Base-by-base conservation (phyloP, 1,140 invertebrate species). In the Oryctes rhinoceros region DNA sequence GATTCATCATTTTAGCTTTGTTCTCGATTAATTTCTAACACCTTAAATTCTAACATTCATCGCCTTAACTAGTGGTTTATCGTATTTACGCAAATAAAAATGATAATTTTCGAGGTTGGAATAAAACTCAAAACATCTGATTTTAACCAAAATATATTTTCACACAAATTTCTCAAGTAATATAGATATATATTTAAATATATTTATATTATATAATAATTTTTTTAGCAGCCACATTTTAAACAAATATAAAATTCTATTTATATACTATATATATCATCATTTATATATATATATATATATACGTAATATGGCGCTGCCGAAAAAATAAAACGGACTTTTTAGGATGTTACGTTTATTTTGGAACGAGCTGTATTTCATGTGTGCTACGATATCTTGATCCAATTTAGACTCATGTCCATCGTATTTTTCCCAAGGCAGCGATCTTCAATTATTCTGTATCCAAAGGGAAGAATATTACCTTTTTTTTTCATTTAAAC, bases 111-210 rank as follows among this genome's bases (percentile, higher is more conserved):
- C n/a, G n/a, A 59, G 53, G 67, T 74, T 74, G 81, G 82, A 85
- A 84, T 84, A 85, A 84, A 85, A 85, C 84, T 81, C 82, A 80
- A 78, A 47, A 78, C 13, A 78, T 82, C 81, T 71, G 78, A 83
- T 82, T 84, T 85, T 84, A 85, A 77, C 81, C 82, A 85, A 85
- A 85, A 84, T 85, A 84, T 85, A 85, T 84, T 81, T 85, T 85
- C 84, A 84, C 84, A 85, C 84, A 85, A 83, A 39, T 67, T 79
- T 48, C n/a, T 76, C 37, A 47, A 76, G 65, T 71, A 71, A 71
- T 71, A 71, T 71, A 71, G 39, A 44, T 44, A 44, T 44, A 44
- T 62, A 62, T 62, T 62, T 30, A 30, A 30, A 62, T 62, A 62
- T 18, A 18, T 30, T 30, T 30, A 30, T 30, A 30, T 30, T 30